Evolutionary conservation across 2,113 vertebrate species (phyloP), one percentile per base, ranked within the genome.

Genomic region (Melanotaenia duboulayi): DNA sequence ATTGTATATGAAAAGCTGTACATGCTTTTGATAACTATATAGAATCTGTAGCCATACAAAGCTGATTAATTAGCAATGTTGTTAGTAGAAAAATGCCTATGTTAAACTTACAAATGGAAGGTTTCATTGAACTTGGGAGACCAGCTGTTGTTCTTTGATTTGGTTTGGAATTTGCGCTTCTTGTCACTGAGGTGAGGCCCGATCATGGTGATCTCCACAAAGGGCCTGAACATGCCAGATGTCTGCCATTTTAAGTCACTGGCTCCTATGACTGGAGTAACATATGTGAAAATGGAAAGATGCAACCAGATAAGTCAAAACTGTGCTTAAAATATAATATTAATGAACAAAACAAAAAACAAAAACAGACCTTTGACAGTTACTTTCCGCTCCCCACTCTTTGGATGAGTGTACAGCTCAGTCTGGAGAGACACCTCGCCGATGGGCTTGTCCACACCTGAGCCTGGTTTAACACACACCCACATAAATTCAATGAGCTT

Each of bases 131-230:
- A 99, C 73, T 98, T 99, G 28, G 98, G 98, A 22, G 97, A 94
- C 98, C 98, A 99, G 93, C 95, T 98, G 95, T 99, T 99, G 91
- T 97, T 99, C 92, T 99, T 99, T 22, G 98, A 99, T 84, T 99
- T 99, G 55, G 97, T 99, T 83, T 97, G 95, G 78, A 98, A 99
- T 76, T 95, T 97, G 86, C 97, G 95, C 84, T 99, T 99, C 92
- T 96, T 99, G 92, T 99, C 96, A 44, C 95, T 96, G 76, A 98
- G 96, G 61, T 99, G 95, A 23, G 98, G 98, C 17, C 98, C 98
- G 35, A 99, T 96, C 95, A 99, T 95, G 63, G 95, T 96, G 82
- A 95, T 91, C 89, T 99, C 98, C 81, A 96, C 96, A 1, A 99
- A 99, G 0, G 98, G 98, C 13, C 97, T 95, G 93, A 99, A 99